Percentiles rank a stretch among this genome's conserved stretches.
These are phyloP conservation scores for Serilophus lunatus DNA, from an alignment of 2,113 vertebrate species.

Conservation along the genomic window DNA sequence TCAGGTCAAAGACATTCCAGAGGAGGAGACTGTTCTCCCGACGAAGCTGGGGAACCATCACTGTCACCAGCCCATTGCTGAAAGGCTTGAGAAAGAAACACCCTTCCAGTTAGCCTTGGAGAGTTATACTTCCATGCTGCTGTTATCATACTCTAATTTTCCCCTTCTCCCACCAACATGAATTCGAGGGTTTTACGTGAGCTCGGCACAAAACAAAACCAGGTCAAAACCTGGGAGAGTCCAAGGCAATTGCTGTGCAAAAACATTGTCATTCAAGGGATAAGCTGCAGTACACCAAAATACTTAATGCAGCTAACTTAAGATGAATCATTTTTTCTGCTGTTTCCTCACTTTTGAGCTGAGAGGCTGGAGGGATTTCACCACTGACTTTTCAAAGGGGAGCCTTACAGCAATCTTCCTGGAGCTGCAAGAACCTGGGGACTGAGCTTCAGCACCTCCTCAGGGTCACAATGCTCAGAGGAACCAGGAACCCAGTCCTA, in stretches of 20 bases:
- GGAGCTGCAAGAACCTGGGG: neutral
- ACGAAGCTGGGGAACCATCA: constrained; percentile 96
- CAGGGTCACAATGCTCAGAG: rapidly evolving
- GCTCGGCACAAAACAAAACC: neutral
- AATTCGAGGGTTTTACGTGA: neutral
- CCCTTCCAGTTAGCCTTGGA: neutral
- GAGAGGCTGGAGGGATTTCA: neutral
- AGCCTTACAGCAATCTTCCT: neutral
- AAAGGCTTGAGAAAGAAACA: constrained; percentile 81
- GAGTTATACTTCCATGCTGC: neutral
- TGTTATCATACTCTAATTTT: neutral
- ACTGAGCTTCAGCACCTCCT: neutral
- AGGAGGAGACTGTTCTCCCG: constrained; percentile 94
- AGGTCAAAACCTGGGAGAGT: neutral
- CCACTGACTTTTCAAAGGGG: neutral
- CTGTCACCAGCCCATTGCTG: constrained; percentile 92
- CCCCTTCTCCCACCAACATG: neutral
- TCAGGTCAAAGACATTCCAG: constrained; percentile 92
- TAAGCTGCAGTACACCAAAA: neutral
- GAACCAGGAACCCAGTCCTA: neutral
- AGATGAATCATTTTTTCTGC: neutral
- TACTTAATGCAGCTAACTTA: neutral
- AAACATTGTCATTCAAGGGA: neutral
- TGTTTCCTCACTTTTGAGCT: neutral
- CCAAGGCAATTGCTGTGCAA: neutral